Evolutionary conservation across 2,113 vertebrate species (phyloP).

Genomic region (Rattus rattus): DNA sequence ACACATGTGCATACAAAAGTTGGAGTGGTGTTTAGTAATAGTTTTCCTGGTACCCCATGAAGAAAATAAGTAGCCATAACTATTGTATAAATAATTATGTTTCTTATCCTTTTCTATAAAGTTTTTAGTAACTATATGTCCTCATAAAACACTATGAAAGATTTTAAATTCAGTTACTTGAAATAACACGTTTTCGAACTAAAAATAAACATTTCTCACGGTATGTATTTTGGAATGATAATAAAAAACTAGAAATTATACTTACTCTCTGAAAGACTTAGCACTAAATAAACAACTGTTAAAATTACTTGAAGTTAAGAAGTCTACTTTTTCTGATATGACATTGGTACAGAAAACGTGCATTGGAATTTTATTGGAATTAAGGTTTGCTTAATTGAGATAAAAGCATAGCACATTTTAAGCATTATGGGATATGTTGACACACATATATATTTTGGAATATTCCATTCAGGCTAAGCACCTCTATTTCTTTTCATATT

Average conservation of each 20-base stretch:
- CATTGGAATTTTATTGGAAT: constrained; percentile 41
- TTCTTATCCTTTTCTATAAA: constrained; percentile 20
- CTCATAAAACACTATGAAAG: constrained; percentile 18
- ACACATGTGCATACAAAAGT: neutral
- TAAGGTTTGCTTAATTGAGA: neutral
- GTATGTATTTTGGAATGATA: constrained; percentile 45
- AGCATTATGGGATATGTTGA: neutral
- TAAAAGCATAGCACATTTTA: neutral
- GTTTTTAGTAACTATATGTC: neutral
- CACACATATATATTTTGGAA: neutral
- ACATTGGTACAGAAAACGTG: constrained; percentile 71
- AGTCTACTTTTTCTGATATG: constrained; percentile 74
- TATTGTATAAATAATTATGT: constrained; percentile 53
- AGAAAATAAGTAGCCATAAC: neutral
- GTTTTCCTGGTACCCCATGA: neutral
- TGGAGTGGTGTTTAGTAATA: neutral
- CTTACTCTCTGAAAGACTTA: constrained; percentile 71
- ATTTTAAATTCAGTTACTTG: constrained; percentile 54
- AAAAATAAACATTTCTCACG: constrained; percentile 69
- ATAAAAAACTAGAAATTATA: constrained; percentile 70
- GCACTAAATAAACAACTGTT: constrained; percentile 70
- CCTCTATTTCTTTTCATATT: neutral
- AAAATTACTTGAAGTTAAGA: constrained; percentile 48
- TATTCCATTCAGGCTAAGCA: neutral
- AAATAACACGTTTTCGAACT: neutral